Base-by-base conservation (phyloP, 2,797 vertebrate genomes). In the Darevskia mixta region DNA sequence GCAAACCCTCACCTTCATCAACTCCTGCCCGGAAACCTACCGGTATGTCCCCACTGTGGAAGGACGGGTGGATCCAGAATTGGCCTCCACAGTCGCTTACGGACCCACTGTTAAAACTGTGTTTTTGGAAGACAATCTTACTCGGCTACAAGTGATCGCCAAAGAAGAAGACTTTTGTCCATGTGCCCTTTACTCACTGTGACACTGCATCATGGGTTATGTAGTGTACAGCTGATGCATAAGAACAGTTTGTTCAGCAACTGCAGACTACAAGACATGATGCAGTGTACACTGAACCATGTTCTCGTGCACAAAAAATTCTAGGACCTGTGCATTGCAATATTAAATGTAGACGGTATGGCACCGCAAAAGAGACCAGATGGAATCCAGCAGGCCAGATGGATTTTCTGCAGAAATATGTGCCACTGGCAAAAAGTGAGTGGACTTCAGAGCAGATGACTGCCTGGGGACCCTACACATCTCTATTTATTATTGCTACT, bases 401-500 rank as follows among this genome's bases (percentile, higher is more conserved):
- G 41, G 58, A 25, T 67, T 27, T 75, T 38, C 49, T 41, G 32
- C 23, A 61, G 72, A 85, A 85, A 61, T 81, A 45, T 75, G 11
- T 38, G 67, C 67, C 64, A 41, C n/a, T 35, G 61, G 61, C 3
- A 23, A 55, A 81, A 82, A 75, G 10, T 35, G 58, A 71, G 9
- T 77, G 41, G 45, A 43, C 66, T 79, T 79, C 45, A 61, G 10
- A 79, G 35, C 13, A 72, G 49, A 61, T 7, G 41, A 43, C 8
- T 7, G 49, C 11, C 4, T 43, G 35, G 23, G 66, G 43, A 83
- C 32, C 23, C 49, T 41, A 3, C 49, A 79, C 10, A 29, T 27
- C 25, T 20, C 92, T 93, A 90, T 90, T 92, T 90, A 93, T 64
- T 79, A 90, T 82, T 85, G 82, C 79, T 49, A 49, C 49, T 10